Evolutionary conservation across 1,140 invertebrate species (phyloP).

Genomic region (Philotrypesis tridentata): DNA sequence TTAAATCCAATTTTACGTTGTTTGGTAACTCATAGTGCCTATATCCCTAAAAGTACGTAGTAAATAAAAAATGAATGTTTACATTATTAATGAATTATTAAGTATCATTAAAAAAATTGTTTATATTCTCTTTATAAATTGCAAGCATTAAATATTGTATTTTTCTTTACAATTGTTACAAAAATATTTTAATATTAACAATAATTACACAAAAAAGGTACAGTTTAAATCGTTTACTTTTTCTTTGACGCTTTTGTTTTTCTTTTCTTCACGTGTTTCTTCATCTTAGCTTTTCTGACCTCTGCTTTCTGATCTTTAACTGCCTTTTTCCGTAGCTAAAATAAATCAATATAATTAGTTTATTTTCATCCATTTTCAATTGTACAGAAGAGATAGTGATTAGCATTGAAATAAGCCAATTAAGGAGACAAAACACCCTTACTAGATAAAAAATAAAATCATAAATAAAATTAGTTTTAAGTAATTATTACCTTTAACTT

Average conservation of each 20-base stretch:
- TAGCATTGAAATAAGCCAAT: too few species aligned
- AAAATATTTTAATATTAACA: constrained; percentile 28
- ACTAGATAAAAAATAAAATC: too few species aligned
- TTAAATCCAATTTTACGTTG: too few species aligned
- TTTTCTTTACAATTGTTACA: background rate
- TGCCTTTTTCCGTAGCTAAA: constrained; percentile 85
- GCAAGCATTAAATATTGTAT: background rate
- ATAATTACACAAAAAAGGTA: constrained; percentile 23
- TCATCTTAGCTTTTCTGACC: constrained; percentile 93
- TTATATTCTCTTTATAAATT: background rate
- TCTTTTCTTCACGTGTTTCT: constrained; percentile 96
- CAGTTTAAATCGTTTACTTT: constrained; percentile 52
- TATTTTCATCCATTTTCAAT: background rate
- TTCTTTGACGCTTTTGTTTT: constrained; percentile 79
- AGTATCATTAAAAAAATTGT: too few species aligned
- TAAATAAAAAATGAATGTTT: too few species aligned
- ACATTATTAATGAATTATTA: too few species aligned
- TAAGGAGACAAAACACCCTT: too few species aligned
- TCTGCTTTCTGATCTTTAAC: constrained; percentile 92
- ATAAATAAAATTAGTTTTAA: too few species aligned
- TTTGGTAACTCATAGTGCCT: too few species aligned
- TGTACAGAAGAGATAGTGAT: too few species aligned
- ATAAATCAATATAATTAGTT: constrained; percentile 46
- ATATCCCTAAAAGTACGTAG: too few species aligned
- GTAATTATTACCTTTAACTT: too few species aligned